phyloP scores from a whole-genome alignment of 2,888 invertebrate species.

The Mimas tiliae region DNA sequence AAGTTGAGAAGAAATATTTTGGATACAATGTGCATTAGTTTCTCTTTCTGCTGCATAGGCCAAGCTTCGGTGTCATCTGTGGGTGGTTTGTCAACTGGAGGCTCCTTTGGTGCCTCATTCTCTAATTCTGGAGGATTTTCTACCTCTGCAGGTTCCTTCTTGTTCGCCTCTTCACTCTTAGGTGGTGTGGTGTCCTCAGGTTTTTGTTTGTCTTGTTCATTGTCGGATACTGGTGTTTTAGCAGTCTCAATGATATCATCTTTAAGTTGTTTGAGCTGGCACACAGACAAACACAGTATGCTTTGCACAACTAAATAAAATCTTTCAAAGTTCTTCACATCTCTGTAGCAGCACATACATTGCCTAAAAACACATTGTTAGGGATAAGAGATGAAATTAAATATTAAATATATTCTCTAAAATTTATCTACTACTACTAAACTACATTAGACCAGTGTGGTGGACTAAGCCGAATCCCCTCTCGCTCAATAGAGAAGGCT shows the following conservation, averaged over 20 bases:
- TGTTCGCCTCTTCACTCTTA: conserved; percentile 53
- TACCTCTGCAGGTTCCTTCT: conserved; percentile 46
- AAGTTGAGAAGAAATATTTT: conserved; percentile 95
- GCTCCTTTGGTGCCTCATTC: conserved; percentile 47
- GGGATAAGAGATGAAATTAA: not conserved
- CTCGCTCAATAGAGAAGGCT: too few species aligned
- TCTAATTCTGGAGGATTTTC: conserved; percentile 51
- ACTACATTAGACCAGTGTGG: too few species aligned
- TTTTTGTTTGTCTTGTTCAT: conserved; percentile 59
- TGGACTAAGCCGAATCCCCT: too few species aligned
- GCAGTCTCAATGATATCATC: conserved; percentile 81
- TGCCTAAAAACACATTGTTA: conserved; percentile 86
- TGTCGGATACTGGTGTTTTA: conserved; percentile 57
- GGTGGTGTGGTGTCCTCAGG: conserved; percentile 45
- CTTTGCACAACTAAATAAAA: conserved; percentile 95
- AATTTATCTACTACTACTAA: too few species aligned
- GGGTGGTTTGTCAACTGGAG: conserved; percentile 43
- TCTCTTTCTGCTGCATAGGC: conserved; percentile 94
- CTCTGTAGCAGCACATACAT: conserved; percentile 97
- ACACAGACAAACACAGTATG: conserved; percentile 92
- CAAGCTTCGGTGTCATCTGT: conserved; percentile 83
- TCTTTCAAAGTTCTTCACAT: conserved; percentile 95
- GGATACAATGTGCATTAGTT: conserved; percentile 93
- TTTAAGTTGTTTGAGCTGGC: conserved; percentile 90
- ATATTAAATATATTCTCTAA: not conserved